These are phyloP conservation scores for Oxytorus armatus DNA, from an alignment of 2,888 invertebrate species.

Conservation along the genomic window DNA sequence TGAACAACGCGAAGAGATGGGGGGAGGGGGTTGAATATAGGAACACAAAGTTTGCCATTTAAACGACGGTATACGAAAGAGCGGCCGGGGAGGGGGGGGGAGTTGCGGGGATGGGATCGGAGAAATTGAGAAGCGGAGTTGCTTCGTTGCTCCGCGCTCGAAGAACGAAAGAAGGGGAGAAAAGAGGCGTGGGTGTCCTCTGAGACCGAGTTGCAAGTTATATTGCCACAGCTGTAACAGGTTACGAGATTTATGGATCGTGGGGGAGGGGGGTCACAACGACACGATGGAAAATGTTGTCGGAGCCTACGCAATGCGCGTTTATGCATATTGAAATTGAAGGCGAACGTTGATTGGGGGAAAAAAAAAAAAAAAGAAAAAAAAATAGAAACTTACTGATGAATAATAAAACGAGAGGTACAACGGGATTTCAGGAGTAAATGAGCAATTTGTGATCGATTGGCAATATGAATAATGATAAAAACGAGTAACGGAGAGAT, in stretches of 20 bases:
- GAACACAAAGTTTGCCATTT: conserved; percentile 22
- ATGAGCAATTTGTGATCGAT: no score
- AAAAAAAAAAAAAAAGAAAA: conserved; percentile 12
- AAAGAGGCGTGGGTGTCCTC: conserved; percentile 58
- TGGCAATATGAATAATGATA: no score
- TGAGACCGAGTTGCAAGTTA: conserved; percentile 46
- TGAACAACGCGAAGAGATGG: conserved; percentile 6
- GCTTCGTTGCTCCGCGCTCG: conserved; percentile 8
- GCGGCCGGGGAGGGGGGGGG: conserved; percentile 55
- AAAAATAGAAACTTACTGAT: neutral
- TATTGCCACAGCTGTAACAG: conserved; percentile 44
- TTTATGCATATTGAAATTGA: conserved; percentile 18
- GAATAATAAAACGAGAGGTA: no score
- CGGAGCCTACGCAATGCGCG: neutral
- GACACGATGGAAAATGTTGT: neutral
- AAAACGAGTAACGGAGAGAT: no score
- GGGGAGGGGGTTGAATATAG: neutral
- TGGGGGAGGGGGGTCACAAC: conserved; percentile 38
- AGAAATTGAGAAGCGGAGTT: conserved; percentile 38
- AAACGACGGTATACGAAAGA: conserved; percentile 50
- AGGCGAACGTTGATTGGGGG: neutral
- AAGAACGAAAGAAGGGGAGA: conserved; percentile 46
- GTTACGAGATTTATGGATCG: conserved; percentile 63
- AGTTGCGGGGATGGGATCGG: neutral
- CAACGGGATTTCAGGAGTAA: neutral